A percentile compares a stretch with the other conserved stretches of the same genome.
Evolutionary conservation across 2,797 vertebrate genomes (phyloP).

Genomic region (Loris lydekkerianus): DNA sequence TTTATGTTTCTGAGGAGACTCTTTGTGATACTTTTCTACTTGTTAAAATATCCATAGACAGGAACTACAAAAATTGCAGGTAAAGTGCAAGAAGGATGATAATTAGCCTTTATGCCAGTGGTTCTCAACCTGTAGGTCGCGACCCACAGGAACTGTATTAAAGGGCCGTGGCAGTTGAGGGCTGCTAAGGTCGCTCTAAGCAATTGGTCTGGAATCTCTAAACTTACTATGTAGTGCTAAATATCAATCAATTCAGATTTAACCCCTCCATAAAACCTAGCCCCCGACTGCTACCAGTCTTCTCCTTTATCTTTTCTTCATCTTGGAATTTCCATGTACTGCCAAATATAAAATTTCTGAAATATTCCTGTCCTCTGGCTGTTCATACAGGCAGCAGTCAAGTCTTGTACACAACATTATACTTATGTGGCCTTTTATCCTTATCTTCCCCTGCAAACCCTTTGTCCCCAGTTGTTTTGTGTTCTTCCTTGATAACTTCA

Average conservation of each 20-base stretch:
- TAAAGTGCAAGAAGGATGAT: background rate
- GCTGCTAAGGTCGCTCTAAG: background rate
- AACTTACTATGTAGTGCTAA: background rate
- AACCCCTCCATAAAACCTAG: background rate
- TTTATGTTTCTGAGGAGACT: background rate
- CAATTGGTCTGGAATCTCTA: background rate
- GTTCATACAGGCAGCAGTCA: background rate
- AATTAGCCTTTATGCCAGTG: background rate
- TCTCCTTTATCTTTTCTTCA: background rate
- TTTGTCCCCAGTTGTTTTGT: background rate
- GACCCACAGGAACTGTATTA: too few relatives aligned
- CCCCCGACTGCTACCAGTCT: background rate
- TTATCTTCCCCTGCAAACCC: background rate
- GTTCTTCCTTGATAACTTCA: background rate
- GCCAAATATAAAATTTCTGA: slow-evolving; percentile 5
- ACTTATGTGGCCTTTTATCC: background rate
- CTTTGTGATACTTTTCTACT: slow-evolving; percentile 1
- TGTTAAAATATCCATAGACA: slow-evolving; percentile 20
- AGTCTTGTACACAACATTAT: background rate
- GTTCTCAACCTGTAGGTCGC: too few relatives aligned
- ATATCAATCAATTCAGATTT: background rate
- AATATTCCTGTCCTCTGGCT: background rate
- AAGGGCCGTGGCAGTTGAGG: too few relatives aligned
- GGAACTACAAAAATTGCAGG: background rate
- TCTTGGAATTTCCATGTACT: background rate